Percentiles rank a stretch among this genome's conserved stretches.
phyloP scores from a whole-genome alignment of 2,113 vertebrate species.

The Ciconia stormi region DNA sequence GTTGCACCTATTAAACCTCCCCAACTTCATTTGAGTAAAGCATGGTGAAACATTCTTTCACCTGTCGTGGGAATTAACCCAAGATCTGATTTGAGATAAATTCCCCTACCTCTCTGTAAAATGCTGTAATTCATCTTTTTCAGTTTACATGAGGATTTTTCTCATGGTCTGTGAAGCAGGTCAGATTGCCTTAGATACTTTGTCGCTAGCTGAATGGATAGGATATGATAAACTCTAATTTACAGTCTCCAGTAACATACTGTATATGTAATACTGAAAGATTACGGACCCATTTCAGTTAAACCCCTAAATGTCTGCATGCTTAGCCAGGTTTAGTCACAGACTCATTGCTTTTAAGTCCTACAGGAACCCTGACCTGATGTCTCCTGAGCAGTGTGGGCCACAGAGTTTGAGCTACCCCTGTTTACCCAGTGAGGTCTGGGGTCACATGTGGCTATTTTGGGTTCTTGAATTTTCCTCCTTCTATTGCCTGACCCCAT shows the following conservation, averaged over 20 bases:
- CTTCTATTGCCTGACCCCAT: neutral
- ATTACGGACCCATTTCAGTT: neutral
- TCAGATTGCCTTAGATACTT: conserved; percentile 46
- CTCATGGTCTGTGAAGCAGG: conserved; percentile 27
- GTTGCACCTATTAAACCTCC: neutral
- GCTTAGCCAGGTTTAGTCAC: neutral
- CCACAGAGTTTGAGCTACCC: neutral
- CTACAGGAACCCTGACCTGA: neutral
- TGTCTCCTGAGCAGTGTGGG: neutral
- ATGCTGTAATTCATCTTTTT: conserved; percentile 24
- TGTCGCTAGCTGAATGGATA: conserved; percentile 8
- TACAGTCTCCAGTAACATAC: neutral
- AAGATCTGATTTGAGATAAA: neutral
- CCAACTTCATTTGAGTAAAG: neutral
- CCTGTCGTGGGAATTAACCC: neutral
- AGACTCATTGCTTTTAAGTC: neutral
- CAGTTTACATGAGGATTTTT: conserved; percentile 28
- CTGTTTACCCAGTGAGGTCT: too few relatives aligned
- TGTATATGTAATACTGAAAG: neutral
- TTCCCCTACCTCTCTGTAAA: conserved; percentile 1
- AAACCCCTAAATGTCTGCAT: neutral
- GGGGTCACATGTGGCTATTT: neutral
- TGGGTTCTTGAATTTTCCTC: neutral
- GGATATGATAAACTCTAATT: conserved; percentile 16
- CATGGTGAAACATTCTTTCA: neutral